Evolutionary conservation across 2,888 invertebrate genomes (phyloP).

Genomic region (Drosophila mulleri): DNA sequence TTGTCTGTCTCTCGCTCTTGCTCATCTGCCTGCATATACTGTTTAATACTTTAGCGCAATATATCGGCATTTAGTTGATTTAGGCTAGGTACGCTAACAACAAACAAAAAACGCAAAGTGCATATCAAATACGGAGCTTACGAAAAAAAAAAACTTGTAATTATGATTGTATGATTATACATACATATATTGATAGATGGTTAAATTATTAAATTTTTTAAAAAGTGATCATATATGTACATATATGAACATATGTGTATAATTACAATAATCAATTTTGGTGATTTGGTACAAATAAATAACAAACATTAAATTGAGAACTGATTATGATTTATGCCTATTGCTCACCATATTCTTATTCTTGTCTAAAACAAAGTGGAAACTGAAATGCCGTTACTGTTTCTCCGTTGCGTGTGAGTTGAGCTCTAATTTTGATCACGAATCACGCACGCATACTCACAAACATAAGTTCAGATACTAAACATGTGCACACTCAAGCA

Average conservation of each 20-base stretch:
- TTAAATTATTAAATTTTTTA: neutral
- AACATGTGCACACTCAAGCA: neutral
- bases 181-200: neutral
- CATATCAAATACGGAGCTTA: neutral
- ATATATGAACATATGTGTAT: neutral
- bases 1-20: constrained; percentile 3
- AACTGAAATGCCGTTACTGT: constrained; percentile 68
- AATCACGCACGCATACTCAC: constrained; percentile 6
- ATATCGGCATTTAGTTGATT: constrained; percentile 64
- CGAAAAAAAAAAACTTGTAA: neutral
- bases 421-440: constrained; percentile 60
- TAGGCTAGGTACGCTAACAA: constrained; percentile 22
- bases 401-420: constrained; percentile 51
- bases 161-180: no score
- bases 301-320: neutral
- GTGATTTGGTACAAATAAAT: neutral
- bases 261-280: neutral
- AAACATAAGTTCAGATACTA: constrained; percentile 1
- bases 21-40: constrained; percentile 35
- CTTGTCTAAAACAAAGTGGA: constrained; percentile 32
- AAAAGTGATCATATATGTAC: neutral
- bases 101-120: constrained; percentile 7
- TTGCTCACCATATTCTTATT: constrained; percentile 5
- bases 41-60: constrained; percentile 37
- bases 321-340: neutral